These are phyloP conservation scores for Aleiodes testaceus DNA, from an alignment of 2,888 invertebrate genomes.

Conservation along the genomic window DNA sequence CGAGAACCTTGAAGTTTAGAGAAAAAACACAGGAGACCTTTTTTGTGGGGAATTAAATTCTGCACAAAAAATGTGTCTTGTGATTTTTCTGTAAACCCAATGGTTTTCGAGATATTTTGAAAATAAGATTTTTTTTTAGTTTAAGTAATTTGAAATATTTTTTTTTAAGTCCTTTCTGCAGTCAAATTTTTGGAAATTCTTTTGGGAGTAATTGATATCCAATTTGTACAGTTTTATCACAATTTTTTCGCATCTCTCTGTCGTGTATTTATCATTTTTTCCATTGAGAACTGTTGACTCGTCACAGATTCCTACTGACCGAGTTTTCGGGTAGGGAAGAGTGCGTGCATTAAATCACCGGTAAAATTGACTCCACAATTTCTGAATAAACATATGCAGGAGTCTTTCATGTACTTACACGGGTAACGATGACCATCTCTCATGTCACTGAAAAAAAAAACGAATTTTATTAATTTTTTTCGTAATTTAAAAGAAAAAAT, in stretches of 20 bases:
- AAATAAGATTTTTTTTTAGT: not conserved
- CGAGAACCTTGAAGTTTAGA: too few species aligned
- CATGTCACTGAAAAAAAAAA: conserved; percentile 61
- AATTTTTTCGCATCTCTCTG: not conserved
- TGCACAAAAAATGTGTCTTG: too few species aligned
- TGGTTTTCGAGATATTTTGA: too few species aligned
- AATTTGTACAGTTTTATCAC: not conserved
- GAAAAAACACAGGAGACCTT: too few species aligned
- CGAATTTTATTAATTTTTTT: not conserved
- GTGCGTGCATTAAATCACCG: conserved; percentile 50
- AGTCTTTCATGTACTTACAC: conserved; percentile 75
- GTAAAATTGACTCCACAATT: conserved; percentile 28
- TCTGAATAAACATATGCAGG: conserved; percentile 5
- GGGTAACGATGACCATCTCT: conserved; percentile 86
- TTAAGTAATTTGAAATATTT: not conserved
- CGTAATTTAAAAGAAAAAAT: not conserved
- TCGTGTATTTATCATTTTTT: conserved; percentile 14
- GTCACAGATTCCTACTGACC: conserved; percentile 70
- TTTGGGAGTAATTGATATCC: too few species aligned
- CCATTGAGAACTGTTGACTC: conserved; percentile 57
- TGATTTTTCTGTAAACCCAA: too few species aligned
- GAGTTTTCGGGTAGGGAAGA: conserved; percentile 57
- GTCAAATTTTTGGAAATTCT: too few species aligned
- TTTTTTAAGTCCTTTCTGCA: too few species aligned
- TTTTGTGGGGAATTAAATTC: too few species aligned